Conservation (phyloP, 2,797 vertebrate species). For the Anguilla anguilla region DNA sequence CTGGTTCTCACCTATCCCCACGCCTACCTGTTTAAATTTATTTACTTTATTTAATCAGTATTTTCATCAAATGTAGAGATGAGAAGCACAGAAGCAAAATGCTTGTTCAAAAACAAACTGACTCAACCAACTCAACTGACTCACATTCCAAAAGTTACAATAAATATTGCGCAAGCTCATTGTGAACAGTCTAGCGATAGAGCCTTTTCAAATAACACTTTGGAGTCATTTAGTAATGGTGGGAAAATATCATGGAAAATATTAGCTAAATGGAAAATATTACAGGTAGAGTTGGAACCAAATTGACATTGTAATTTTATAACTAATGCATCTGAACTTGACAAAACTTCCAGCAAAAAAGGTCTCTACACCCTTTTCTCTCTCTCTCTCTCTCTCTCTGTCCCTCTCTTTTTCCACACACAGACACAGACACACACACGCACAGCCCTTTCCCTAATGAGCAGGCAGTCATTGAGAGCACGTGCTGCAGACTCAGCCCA, state of each 20-base stretch:
- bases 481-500: slow-evolving; percentile 53
- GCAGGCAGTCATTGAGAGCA: slow-evolving; percentile 63
- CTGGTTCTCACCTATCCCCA: no score
- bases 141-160: slow-evolving; percentile 50
- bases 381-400: slow-evolving; percentile 29
- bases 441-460: slow-evolving; percentile 72
- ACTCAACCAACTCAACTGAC: slow-evolving; percentile 50
- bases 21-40: no score
- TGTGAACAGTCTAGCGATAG: slow-evolving; percentile 61
- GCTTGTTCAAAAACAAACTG: slow-evolving; percentile 25
- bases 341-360: slow-evolving; percentile 75
- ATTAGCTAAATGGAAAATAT: slow-evolving; percentile 82
- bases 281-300: slow-evolving; percentile 79
- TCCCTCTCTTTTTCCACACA: slow-evolving; percentile 29
- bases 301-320: slow-evolving; percentile 76
- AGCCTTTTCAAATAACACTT: slow-evolving; percentile 55
- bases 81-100: not conserved
- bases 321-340: slow-evolving; percentile 68
- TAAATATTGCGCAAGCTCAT: slow-evolving; percentile 64
- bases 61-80: no score
- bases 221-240: slow-evolving; percentile 66
- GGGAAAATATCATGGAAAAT: slow-evolving; percentile 83
- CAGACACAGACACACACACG: slow-evolving; percentile 48
- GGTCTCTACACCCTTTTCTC: slow-evolving; percentile 55
- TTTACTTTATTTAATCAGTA: no score